Evolutionary conservation across 2,888 invertebrate genomes (phyloP).

Genomic region (Macaria liturata): DNA sequence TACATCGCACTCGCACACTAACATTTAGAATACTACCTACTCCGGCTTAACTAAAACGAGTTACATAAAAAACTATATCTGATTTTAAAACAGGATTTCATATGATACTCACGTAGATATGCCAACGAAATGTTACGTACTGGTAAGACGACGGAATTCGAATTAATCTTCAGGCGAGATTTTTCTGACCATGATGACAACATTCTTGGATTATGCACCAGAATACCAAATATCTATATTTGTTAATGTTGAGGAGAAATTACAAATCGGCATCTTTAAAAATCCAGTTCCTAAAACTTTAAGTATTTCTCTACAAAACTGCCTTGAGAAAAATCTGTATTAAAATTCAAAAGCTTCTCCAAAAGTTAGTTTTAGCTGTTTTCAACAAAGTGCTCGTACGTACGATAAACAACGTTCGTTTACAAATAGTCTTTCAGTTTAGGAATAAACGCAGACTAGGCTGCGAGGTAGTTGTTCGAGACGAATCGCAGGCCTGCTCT

Average conservation of each 20-base stretch:
- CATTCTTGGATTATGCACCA: neutral
- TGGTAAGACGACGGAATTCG: constrained; percentile 11
- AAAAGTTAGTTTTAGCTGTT: constrained; percentile 12
- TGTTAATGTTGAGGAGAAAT: neutral
- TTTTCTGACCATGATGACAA: constrained; percentile 13
- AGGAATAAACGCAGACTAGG: constrained; percentile 48
- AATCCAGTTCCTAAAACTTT: too few species aligned
- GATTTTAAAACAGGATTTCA: constrained; percentile 18
- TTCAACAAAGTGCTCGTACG: constrained; percentile 13
- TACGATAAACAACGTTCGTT: constrained; percentile 36
- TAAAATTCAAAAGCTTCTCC: constrained; percentile 2
- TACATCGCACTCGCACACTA: constrained; percentile 16
- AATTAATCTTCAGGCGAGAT: constrained; percentile 19
- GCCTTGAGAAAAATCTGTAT: too few species aligned
- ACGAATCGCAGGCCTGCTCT: constrained; percentile 69
- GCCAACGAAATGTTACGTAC: constrained; percentile 14
- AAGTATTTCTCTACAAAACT: too few species aligned
- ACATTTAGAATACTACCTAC: neutral
- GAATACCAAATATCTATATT: neutral
- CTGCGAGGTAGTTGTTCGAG: constrained; percentile 53
- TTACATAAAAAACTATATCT: constrained; percentile 30
- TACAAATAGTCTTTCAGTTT: constrained; percentile 47
- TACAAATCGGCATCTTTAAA: too few species aligned
- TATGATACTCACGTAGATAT: constrained; percentile 20
- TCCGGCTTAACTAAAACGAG: constrained; percentile 6